Base-by-base conservation (phyloP, 2,113 vertebrate genomes). In the Lepisosteus osseus region DNA sequence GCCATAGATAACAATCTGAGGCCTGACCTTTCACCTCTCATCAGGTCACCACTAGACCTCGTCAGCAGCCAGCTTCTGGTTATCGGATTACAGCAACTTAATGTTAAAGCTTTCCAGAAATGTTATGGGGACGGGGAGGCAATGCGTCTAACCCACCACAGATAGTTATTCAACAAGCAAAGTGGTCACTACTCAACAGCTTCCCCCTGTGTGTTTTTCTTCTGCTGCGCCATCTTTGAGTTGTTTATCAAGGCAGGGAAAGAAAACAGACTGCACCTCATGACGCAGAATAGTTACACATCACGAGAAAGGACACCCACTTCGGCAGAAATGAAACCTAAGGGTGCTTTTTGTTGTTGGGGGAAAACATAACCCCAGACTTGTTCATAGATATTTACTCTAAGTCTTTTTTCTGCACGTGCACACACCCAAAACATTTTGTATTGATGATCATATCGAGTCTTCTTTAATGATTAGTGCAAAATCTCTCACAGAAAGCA, bases 1-100 rank as follows among this genome's bases (percentile, higher is more conserved):
- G 78, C 79, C 85, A 90, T 79, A 82, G 89, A 92, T 90, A 91
- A 91, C 86, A 89, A 88, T 90, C 86, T 88, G 89, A 76, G 81
- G 82, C 84, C 83, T 84, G 81, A 92, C 89, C 91, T 87, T 80
- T 91, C 87, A 90, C 90, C 90, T 86, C 81, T 86, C 84, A 86
- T 85, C 85, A 81, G 88, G 86, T 87, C 87, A 86, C 83, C 80
- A 68, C 76, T 76, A 77, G 83, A 78, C 73, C 83, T 76, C 6
- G 76, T 86, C 79, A 82, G 87, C 84, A 76, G 83, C 68, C 79
- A 82, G 78, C 84, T 86, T 76, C 85, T 76, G 74, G 69, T 75
- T 85, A 85, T 91, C 88, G 55, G 65, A 72, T 90, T 89, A 83
- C 90, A 74, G 70, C 55, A 65, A 71, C 72, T 65, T 65, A 65